Evolutionary conservation across 2,797 vertebrate species (phyloP), one percentile per base, ranked within the genome.

Genomic region (Podargus strigoides): DNA sequence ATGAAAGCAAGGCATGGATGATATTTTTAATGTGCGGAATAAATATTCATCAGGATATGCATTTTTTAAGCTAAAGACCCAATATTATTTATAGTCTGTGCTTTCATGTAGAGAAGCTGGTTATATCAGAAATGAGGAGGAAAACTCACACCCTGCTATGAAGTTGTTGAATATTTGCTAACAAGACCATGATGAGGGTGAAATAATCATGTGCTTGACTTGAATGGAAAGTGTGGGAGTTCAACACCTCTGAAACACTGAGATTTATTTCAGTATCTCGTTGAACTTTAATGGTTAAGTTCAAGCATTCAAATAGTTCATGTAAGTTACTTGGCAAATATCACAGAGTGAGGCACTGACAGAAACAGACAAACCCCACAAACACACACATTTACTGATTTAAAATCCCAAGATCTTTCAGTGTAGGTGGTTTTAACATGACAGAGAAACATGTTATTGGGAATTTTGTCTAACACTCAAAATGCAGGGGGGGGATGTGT

Each of bases 21-120:
- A 82, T 91, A 85, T 87, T 92, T 91, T 87, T 88, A 86, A 95
- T 82, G 73, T 94, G 86, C 68, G 85, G 72, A 89, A 94, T 96
- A 96, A 89, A 94, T 96, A 95, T 94, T 94, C 87, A 88, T 73
- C 70, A 88, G 59, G 50, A 88, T 85, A 92, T 67, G 68, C 62
- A 85, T 94, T 96, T 96, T 92, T 88, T 85, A 91, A 94, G 56
- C 79, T 82, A 76, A 92, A 95, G 55, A 85, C 53, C 77, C 77
- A 89, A 41, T 84, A 89, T 88, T 85, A 92, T 87, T 92, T 84
- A 72, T 72, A 89, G 80, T 44, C 47, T 67, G 68, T 73, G 28
- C 63, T 93, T 95, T 93, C 69, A 85, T 63, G 63, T 79, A 82
- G 72, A 81, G 80, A 83, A 89, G 30, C 23, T 55, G 32, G 60